Evolutionary conservation across 2,113 vertebrate genomes (phyloP), one percentile per base, ranked within the genome.

Genomic region (Struthidea cinerea): DNA sequence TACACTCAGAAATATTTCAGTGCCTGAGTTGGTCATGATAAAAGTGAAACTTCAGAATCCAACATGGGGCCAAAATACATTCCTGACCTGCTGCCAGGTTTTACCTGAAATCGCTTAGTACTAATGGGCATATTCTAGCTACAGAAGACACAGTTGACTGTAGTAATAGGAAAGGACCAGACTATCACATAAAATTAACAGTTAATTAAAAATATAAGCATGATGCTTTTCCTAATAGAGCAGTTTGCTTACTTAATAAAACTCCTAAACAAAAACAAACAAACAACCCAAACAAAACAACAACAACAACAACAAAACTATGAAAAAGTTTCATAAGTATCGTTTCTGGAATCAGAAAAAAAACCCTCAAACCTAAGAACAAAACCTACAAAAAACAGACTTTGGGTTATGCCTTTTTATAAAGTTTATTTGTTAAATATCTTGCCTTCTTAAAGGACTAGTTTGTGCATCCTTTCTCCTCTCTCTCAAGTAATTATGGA

Each of bases 321-420:
- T 32, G 16, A 56, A 67, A 63, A 78, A 46, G 4, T 53, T 56
- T 81, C 28, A 70, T 8, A 79, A 49, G 6, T 41, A 16, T 15
- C n/a, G 8, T 30, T 78, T 87, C 24, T 71, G 41, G 18, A 89
- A 56, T 60, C 19, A 78, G 9, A 16, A 84, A 69, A 68, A 14
- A n/a, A 3, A 0, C 0, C 4, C 3, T 5, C 9, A 69, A 42
- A 28, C 10, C 10, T 46, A 39, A n/a, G 12, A 23, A 11, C 32
- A 77, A 87, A 71, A 10, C 7, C 11, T 22, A 46, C 1, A 13
- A 44, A 79, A 89, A 56, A 6, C 8, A 76, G 26, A 76, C 35
- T 71, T n/a, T 9, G 7, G 6, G 18, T 52, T 75, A 56, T 56
- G 11, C 3, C 22, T 82, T 57, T 37, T 28, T 22, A 1, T 22